Evolutionary conservation across 2,888 invertebrate species (phyloP).

Genomic region (Drosophila macrospina): DNA sequence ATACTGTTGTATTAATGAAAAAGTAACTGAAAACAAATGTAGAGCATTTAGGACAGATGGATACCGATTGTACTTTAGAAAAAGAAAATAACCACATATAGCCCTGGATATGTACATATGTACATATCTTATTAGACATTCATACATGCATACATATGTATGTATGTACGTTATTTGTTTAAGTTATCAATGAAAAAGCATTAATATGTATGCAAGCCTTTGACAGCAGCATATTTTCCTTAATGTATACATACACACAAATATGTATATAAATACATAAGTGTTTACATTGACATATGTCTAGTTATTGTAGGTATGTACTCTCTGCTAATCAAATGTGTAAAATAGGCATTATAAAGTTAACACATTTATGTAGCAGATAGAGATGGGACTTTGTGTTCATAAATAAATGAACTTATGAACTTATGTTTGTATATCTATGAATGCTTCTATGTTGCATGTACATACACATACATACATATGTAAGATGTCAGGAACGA

Average conservation of each 20-base stretch:
- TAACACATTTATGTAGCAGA: conserved; percentile 15
- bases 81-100: conserved; percentile 34
- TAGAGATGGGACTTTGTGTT: conserved; percentile 1
- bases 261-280: neutral
- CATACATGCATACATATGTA: conserved; percentile 18
- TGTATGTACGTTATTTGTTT: conserved; percentile 9
- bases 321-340: neutral
- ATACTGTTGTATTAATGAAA: conserved; percentile 79
- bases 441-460: neutral
- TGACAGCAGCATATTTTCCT: conserved; percentile 3
- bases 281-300: neutral
- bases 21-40: conserved; percentile 70
- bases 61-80: conserved; percentile 73
- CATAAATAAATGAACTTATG: neutral
- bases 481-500: neutral
- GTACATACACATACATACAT: neutral
- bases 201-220: neutral
- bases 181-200: neutral
- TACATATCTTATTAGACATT: conserved; percentile 22
- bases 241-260: neutral
- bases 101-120: conserved; percentile 28
- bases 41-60: conserved; percentile 54
- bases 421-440: neutral
- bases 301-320: neutral
- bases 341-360: conserved; percentile 6